Evolutionary conservation across 1,140 invertebrate genomes (phyloP).

Genomic region (Spodoptera litura): DNA sequence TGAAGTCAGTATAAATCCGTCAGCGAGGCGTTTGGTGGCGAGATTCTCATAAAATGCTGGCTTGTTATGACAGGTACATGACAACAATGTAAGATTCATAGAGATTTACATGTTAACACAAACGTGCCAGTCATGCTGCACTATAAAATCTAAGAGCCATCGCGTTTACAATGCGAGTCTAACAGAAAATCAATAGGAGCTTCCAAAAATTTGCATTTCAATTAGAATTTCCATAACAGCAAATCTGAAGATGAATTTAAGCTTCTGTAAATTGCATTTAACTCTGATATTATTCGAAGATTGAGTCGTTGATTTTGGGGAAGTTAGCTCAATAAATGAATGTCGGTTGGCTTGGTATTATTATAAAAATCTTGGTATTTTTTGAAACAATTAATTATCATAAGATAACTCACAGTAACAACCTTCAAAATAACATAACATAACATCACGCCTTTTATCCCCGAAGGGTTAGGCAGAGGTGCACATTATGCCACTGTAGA

Average conservation of each 20-base stretch:
- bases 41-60: neutral
- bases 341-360: no score
- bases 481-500: no score
- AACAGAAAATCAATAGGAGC: slow-evolving; percentile 28
- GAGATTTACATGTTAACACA: slow-evolving; percentile 1
- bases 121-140: neutral
- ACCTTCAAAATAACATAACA: no score
- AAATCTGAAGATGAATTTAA: slow-evolving; percentile 4
- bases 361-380: no score
- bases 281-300: neutral
- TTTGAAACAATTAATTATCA: no score
- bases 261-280: slow-evolving; percentile 7
- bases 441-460: no score
- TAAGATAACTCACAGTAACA: no score
- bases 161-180: slow-evolving; percentile 9
- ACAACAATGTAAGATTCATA: neutral
- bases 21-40: neutral
- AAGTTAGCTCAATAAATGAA: no score
- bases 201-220: slow-evolving; percentile 32
- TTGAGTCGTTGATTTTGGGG: neutral
- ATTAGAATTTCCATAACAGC: slow-evolving; percentile 26
- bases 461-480: no score
- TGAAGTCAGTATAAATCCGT: neutral
- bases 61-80: neutral
- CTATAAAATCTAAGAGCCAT: slow-evolving; percentile 3